A percentile compares a stretch with the other conserved stretches of the same genome.
Conservation (phyloP, 2,888 invertebrate species). For the Augochlorella aurata region DNA sequence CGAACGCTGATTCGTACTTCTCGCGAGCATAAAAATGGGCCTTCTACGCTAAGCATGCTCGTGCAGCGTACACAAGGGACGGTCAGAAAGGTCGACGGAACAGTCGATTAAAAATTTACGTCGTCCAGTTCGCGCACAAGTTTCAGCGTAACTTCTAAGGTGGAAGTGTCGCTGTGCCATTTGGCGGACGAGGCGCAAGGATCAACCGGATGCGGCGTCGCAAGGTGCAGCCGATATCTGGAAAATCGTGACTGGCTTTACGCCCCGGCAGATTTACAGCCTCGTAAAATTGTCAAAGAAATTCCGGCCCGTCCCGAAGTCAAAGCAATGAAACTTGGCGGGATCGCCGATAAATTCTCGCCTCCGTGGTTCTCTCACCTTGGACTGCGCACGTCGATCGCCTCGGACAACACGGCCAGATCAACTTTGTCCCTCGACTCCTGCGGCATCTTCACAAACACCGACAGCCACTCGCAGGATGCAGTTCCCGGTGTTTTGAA, state of each 20-base stretch:
- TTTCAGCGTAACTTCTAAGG: conserved; percentile 88
- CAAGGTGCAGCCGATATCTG: conserved; percentile 87
- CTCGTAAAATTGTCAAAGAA: conserved; percentile 82
- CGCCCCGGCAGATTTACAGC: conserved; percentile 44
- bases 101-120: conserved; percentile 89
- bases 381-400: conserved; percentile 78
- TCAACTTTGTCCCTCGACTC: conserved; percentile 90
- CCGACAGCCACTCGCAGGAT: conserved; percentile 94
- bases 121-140: conserved; percentile 92
- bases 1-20: not conserved
- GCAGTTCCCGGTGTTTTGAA: conserved; percentile 90
- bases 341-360: conserved; percentile 39
- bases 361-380: conserved; percentile 66
- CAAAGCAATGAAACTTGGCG: conserved; percentile 46
- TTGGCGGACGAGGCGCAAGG: conserved; percentile 91
- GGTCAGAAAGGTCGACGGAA: conserved; percentile 2
- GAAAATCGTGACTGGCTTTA: conserved; percentile 74
- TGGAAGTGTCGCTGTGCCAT: conserved; percentile 87
- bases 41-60: not conserved
- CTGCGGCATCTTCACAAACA: conserved; percentile 89
- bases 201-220: conserved; percentile 91
- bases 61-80: not conserved
- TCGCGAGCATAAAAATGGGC: not conserved
- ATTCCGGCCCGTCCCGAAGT: conserved; percentile 28
- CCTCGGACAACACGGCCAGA: conserved; percentile 84